These are phyloP conservation scores for Drosophila prolongata DNA, from an alignment of 2,888 invertebrate species.

Conservation along the genomic window DNA sequence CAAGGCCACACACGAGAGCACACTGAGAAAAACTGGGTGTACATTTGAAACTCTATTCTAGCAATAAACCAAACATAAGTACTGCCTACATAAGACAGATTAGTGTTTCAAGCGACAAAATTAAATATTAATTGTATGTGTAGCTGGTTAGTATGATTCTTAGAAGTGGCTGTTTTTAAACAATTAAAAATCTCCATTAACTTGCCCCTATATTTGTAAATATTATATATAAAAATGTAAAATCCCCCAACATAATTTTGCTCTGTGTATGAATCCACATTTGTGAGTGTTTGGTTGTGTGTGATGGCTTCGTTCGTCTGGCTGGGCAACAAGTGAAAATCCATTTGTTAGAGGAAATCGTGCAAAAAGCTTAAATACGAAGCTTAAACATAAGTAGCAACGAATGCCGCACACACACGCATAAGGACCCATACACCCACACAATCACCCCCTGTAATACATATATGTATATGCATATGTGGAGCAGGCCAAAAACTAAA, in stretches of 20 bases:
- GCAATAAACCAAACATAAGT: background rate
- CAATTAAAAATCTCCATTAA: no score
- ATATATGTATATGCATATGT: conserved; percentile 64
- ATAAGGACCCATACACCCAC: conserved; percentile 26
- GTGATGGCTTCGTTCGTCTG: conserved; percentile 23
- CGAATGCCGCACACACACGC: conserved; percentile 43
- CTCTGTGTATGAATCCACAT: conserved; percentile 10
- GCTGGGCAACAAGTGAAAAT: conserved; percentile 76
- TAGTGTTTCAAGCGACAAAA: no score
- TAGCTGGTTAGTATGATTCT: no score
- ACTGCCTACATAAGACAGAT: no score
- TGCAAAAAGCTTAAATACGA: conserved; percentile 81
- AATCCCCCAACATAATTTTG: background rate
- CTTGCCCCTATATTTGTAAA: background rate
- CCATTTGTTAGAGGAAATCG: conserved; percentile 77
- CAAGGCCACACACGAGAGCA: conserved; percentile 57
- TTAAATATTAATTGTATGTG: no score
- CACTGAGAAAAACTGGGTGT: background rate
- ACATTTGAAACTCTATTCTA: background rate
- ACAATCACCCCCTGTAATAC: conserved; percentile 26
- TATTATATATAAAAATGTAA: no score
- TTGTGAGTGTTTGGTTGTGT: conserved; percentile 4
- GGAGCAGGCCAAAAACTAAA: conserved; percentile 66
- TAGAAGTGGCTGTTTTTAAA: no score
- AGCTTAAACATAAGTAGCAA: conserved; percentile 74